phyloP scores from a whole-genome alignment of 2,113 vertebrate genomes.

The Callocephalon fimbriatum region DNA sequence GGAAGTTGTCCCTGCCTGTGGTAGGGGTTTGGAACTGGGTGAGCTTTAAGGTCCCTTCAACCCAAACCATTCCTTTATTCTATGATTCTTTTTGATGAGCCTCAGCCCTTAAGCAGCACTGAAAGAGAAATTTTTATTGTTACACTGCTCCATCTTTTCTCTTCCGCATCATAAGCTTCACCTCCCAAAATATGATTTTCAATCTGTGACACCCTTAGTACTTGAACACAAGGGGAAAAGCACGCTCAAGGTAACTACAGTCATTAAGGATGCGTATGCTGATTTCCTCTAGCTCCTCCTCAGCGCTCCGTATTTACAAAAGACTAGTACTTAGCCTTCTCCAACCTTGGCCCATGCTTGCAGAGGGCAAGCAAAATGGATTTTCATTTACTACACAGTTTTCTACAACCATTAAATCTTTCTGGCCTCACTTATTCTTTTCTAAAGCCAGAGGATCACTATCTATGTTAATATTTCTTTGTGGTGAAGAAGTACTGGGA shows the following conservation, averaged over 20 bases:
- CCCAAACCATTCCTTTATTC: background rate
- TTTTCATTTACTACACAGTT: background rate
- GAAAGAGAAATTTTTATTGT: background rate
- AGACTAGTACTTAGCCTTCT: background rate
- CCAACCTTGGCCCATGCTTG: background rate
- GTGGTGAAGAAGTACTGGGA: background rate
- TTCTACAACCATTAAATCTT: background rate
- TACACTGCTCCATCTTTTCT: background rate
- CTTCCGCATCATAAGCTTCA: background rate
- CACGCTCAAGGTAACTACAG: background rate
- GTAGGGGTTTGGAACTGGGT: background rate
- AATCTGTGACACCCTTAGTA: background rate
- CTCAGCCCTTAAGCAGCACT: background rate
- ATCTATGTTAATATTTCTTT: conserved; percentile 13
- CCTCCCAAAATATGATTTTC: background rate
- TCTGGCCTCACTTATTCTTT: background rate
- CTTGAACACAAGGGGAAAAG: background rate
- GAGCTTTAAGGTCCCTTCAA: background rate
- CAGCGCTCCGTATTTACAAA: background rate
- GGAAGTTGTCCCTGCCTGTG: background rate
- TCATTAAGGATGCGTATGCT: background rate
- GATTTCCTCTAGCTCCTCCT: background rate
- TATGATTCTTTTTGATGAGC: background rate
- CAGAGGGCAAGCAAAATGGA: background rate
- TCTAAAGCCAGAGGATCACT: background rate